These are phyloP conservation scores for Belonocnema kinseyi DNA, from an alignment of 1,140 invertebrate genomes.

Conservation along the genomic window DNA sequence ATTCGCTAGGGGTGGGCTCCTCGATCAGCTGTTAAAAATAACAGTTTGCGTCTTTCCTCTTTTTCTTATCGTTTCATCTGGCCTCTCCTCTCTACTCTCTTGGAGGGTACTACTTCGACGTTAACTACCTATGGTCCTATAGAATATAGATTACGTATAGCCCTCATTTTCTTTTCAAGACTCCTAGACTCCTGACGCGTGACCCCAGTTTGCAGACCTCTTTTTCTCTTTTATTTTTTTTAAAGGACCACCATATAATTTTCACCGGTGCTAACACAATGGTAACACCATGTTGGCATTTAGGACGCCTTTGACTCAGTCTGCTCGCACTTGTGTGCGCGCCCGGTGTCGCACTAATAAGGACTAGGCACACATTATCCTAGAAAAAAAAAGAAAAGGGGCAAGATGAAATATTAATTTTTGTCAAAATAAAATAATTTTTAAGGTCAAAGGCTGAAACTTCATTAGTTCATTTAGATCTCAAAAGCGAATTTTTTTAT, in stretches of 20 bases:
- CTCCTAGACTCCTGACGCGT: background rate
- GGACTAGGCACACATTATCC: no score
- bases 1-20: background rate
- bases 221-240: slow-evolving; percentile 9
- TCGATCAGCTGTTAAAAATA: slow-evolving; percentile 13
- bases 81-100: background rate
- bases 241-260: slow-evolving; percentile 2
- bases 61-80: slow-evolving; percentile 1
- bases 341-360: background rate
- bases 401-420: no score
- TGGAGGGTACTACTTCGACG: background rate
- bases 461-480: no score
- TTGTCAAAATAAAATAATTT: no score
- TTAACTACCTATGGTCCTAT: background rate
- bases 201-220: slow-evolving; percentile 20
- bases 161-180: background rate
- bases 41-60: slow-evolving; percentile 4
- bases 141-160: background rate
- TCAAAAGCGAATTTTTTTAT: no score
- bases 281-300: background rate
- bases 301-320: background rate
- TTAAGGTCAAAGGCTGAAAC: no score
- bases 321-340: background rate
- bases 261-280: slow-evolving; percentile 18
- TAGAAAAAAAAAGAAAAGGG: no score